Conservation (phyloP, 1,140 invertebrate species). For the Euura lappo region DNA sequence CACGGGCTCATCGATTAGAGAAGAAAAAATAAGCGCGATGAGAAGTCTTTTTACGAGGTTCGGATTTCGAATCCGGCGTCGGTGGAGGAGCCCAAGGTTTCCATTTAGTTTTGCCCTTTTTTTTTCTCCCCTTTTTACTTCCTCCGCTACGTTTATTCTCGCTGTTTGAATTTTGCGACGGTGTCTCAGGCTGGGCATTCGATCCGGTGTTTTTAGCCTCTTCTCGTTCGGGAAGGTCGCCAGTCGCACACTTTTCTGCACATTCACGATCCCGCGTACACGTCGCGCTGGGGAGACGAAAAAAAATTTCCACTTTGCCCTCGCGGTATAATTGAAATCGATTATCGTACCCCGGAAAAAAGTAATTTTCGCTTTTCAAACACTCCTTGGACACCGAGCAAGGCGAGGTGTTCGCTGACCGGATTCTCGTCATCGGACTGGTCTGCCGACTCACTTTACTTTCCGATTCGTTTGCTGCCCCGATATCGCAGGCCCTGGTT, state of each 20-base stretch:
- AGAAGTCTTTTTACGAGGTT: neutral
- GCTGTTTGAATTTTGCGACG: neutral
- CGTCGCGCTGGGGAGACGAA: neutral
- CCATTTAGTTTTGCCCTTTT: neutral
- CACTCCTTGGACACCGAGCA: neutral
- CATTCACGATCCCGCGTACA: neutral
- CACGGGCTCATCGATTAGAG: neutral
- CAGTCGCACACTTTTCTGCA: neutral
- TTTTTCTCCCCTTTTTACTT: neutral
- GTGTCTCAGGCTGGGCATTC: too few relatives aligned
- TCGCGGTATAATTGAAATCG: too few relatives aligned
- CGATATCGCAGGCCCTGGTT: neutral
- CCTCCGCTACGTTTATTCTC: neutral
- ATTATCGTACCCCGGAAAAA: neutral
- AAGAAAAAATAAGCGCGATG: neutral
- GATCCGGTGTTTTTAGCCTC: neutral
- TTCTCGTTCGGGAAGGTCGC: neutral
- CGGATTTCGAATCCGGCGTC: neutral
- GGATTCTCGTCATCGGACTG: too few relatives aligned
- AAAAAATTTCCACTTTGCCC: neutral
- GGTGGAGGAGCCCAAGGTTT: neutral
- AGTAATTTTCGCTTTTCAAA: neutral
- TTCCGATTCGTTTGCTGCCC: neutral
- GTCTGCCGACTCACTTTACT: neutral
- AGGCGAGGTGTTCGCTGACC: neutral